Percentiles rank a stretch among this genome's conserved stretches.
Evolutionary conservation across 1,140 invertebrate genomes (phyloP).

Genomic region (Caenorhabditis tropicalis): DNA sequence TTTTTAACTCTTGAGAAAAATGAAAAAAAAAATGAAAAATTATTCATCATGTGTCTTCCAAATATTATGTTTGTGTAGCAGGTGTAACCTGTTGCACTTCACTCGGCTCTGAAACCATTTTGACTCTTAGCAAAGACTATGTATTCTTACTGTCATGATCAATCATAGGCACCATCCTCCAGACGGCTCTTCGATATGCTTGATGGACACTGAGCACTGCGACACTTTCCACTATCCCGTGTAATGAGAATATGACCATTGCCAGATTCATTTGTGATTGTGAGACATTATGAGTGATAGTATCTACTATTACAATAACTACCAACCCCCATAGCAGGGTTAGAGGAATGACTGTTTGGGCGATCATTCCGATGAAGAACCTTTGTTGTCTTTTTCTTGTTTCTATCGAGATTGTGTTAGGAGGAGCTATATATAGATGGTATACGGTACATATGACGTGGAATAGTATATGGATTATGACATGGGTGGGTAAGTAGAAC

Average conservation of each 20-base stretch:
- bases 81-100: too few relatives aligned
- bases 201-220: neutral
- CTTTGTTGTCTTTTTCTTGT: neutral
- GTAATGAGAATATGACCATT: neutral
- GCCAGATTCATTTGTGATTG: neutral
- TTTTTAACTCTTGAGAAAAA: too few relatives aligned
- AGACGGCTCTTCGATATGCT: neutral
- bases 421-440: neutral
- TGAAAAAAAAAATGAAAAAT: too few relatives aligned
- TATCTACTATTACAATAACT: neutral
- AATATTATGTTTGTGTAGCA: too few relatives aligned
- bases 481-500: too few relatives aligned
- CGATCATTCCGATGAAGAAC: neutral
- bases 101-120: too few relatives aligned
- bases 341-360: neutral
- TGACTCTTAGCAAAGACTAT: too few relatives aligned
- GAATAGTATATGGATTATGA: neutral
- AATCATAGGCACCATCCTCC: neutral
- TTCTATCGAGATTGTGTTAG: neutral
- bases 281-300: neutral
- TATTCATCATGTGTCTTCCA: too few relatives aligned
- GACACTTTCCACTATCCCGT: neutral
- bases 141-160: too few relatives aligned
- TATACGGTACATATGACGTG: neutral
- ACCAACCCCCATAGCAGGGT: neutral